These are phyloP conservation scores for Leucania comma DNA, from an alignment of 2,888 invertebrate species.

Conservation along the genomic window DNA sequence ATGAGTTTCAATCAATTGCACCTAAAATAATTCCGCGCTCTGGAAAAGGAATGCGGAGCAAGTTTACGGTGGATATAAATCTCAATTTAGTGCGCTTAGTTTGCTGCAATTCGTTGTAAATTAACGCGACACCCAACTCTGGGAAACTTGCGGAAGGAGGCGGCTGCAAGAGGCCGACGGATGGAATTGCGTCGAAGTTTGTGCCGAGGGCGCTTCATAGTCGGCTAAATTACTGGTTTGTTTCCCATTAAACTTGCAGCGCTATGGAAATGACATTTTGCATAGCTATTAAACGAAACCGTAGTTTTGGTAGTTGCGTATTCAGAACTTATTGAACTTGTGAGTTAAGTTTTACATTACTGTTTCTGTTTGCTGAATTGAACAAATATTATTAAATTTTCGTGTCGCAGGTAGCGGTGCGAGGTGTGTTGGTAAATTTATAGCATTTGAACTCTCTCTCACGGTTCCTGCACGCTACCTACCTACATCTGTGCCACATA, in stretches of 20 bases:
- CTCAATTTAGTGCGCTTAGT: constrained; percentile 55
- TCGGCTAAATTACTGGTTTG: constrained; percentile 72
- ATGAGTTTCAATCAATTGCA: neutral
- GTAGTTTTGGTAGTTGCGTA: constrained; percentile 10
- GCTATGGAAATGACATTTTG: constrained; percentile 45
- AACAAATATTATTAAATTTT: constrained; percentile 61
- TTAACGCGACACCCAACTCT: constrained; percentile 55
- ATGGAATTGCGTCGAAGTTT: constrained; percentile 67
- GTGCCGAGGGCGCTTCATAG: constrained; percentile 63
- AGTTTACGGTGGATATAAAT: constrained; percentile 47
- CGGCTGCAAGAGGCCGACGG: constrained; percentile 55
- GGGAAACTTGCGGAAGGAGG: constrained; percentile 50
- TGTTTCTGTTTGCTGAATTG: constrained; percentile 8
- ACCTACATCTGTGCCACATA: constrained; percentile 69
- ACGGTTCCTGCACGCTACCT: constrained; percentile 63
- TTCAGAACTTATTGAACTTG: neutral
- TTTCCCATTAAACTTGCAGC: constrained; percentile 69
- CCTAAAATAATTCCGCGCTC: neutral
- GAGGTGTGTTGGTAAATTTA: constrained; percentile 76
- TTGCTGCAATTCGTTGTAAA: constrained; percentile 57
- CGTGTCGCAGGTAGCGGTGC: constrained; percentile 59
- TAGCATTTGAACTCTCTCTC: constrained; percentile 70
- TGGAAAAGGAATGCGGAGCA: constrained; percentile 25
- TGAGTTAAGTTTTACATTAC: neutral
- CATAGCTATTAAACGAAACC: constrained; percentile 31